These are phyloP conservation scores for Coenobita brevimanus DNA, from an alignment of 1,140 invertebrate genomes.

Conservation along the genomic window DNA sequence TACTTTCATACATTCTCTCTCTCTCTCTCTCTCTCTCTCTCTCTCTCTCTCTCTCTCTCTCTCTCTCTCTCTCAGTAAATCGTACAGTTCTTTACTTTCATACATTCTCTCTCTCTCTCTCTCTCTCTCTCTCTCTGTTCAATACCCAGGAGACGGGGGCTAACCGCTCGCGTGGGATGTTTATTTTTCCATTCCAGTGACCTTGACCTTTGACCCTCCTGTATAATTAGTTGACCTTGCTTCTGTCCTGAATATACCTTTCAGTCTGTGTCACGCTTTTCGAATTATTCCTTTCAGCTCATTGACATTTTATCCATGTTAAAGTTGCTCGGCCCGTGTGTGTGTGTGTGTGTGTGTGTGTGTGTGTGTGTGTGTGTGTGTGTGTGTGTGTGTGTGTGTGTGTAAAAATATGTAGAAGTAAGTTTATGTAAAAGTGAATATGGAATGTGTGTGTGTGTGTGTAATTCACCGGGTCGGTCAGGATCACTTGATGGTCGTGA, in stretches of 20 bases:
- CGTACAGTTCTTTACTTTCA: not conserved
- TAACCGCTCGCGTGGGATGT: not conserved
- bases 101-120: no score
- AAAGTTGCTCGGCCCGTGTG: no score
- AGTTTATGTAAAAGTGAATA: not conserved
- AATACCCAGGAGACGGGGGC: not conserved
- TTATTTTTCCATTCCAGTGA: not conserved
- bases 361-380: conserved; percentile 5
- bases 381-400: not conserved
- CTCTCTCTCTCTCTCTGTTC: conserved; percentile 23
- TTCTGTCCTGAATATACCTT: no score
- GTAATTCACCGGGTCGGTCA: no score
- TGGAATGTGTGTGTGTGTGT: no score
- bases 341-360: conserved; percentile 31
- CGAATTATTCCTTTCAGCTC: no score
- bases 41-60: conserved; percentile 24
- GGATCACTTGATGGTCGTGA: no score
- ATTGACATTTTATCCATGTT: no score
- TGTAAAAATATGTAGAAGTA: not conserved
- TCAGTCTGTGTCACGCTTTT: not conserved
- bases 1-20: not conserved
- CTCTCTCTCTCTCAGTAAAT: not conserved
- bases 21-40: not conserved
- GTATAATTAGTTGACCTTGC: no score
- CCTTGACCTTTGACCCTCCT: no score